Percentiles rank a stretch among this genome's conserved stretches.
Evolutionary conservation across 2,797 vertebrate species (phyloP).

Genomic region (Pelochelys cantorii): DNA sequence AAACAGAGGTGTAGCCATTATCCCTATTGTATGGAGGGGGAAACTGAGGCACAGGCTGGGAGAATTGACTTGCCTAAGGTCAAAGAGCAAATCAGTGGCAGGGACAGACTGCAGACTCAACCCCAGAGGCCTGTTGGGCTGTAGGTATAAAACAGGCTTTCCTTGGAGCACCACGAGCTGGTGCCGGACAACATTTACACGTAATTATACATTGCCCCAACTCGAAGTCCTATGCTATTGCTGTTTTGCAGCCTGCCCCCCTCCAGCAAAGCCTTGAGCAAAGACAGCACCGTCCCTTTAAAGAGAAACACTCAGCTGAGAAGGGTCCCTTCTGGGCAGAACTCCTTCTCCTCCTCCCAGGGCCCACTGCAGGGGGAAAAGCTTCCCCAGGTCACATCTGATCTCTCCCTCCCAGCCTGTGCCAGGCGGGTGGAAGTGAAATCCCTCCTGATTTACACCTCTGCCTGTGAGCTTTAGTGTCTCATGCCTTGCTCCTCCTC

Average conservation of each 20-base stretch:
- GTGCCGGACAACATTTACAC: background rate
- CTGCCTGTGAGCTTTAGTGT: background rate
- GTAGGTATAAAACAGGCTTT: background rate
- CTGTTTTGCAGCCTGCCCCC: conserved; percentile 60
- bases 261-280: background rate
- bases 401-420: no score
- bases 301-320: background rate
- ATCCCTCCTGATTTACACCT: background rate
- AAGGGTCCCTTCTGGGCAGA: conserved; percentile 9
- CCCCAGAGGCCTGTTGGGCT: background rate
- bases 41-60: conserved; percentile 48
- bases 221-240: conserved; percentile 45
- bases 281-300: background rate
- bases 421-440: background rate
- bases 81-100: no score
- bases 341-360: background rate
- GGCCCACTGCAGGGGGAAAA: conserved; percentile 6
- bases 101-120: background rate
- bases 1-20: background rate
- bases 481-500: background rate
- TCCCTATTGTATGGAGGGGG: background rate
- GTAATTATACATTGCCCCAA: conserved; percentile 45
- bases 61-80: background rate
- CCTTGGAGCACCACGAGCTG: background rate
- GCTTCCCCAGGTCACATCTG: background rate